Evolutionary conservation across 2,113 vertebrate genomes (phyloP), one percentile per base, ranked within the genome.

Genomic region (Trematomus loennbergii): DNA sequence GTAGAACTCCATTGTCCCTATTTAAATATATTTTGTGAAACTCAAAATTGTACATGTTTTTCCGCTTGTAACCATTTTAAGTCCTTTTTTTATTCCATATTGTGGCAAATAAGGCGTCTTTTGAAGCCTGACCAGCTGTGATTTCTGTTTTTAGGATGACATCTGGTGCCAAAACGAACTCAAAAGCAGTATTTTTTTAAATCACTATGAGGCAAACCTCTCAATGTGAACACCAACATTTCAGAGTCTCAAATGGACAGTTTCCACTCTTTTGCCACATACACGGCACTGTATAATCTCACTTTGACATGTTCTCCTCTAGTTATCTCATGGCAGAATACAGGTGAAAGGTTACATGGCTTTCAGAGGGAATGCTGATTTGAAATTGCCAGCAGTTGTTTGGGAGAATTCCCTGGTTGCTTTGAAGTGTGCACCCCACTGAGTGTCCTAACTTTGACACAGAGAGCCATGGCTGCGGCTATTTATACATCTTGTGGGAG

Each of bases 71-170:
- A 94, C 94, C 90, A 87, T 91, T 81, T 90, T 93, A 95, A 96
- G 96, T 93, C 93, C 96, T 97, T 97, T 97, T 97, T 95, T 96
- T 96, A 96, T 97, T 95, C 96, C 95, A 96, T 95, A 95, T 96
- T 95, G 95, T 96, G 95, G 91, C 93, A 96, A 94, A 90, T 95
- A 94, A 96, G 92, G 92, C 29, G 17, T 54, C 63, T 77, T 73
- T 82, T 95, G 95, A 94, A 94, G 88, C 86, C 83, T 92, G 94
- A 94, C 91, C 93, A 91, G 91, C 88, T 93, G 60, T 88, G 88
- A 94, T 94, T 94, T 92, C 89, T 93, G 59, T 67, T 54, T 78
- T 83, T n/a, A 40, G 46, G 60, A 57, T 61, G 15, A 25, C 78
- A 74, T 70, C 55, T 68, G n/a, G 10, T 48, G 16, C 62, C 46